Evolutionary conservation across 2,797 vertebrate genomes (phyloP).

Genomic region (Sciaenops ocellatus): DNA sequence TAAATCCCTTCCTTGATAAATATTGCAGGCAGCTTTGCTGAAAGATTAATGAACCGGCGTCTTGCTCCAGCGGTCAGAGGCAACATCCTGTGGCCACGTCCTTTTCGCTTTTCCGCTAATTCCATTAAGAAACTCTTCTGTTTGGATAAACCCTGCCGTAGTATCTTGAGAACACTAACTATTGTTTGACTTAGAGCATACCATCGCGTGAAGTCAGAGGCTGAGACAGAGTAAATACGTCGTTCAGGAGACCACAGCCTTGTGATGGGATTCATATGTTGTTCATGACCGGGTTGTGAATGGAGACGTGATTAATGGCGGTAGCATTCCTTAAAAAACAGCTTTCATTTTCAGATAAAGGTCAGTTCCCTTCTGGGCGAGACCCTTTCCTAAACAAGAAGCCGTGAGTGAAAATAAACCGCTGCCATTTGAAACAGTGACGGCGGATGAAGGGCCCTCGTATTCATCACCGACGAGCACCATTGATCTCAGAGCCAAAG

Average conservation of each 20-base stretch:
- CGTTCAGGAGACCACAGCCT: background rate
- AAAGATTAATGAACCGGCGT: constrained; percentile 72
- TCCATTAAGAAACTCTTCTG: constrained; percentile 62
- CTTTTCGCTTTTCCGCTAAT: constrained; percentile 49
- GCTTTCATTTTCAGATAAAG: constrained; percentile 51
- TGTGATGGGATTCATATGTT: constrained; percentile 35
- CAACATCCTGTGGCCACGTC: constrained; percentile 63
- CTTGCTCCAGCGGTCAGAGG: constrained; percentile 55
- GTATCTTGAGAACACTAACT: constrained; percentile 29
- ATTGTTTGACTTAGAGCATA: constrained; percentile 61
- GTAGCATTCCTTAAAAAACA: constrained; percentile 18
- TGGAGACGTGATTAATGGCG: constrained; percentile 42
- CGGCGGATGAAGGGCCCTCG: constrained; percentile 27
- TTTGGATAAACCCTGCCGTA: constrained; percentile 64
- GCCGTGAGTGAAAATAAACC: constrained; percentile 51
- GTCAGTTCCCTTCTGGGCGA: constrained; percentile 46
- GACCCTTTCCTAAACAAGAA: constrained; percentile 42
- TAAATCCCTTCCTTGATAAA: constrained; percentile 75
- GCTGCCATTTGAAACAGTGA: constrained; percentile 43
- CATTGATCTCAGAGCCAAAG: constrained; percentile 65
- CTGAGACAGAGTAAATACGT: constrained; percentile 12
- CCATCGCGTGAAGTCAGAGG: constrained; percentile 24
- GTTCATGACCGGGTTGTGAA: background rate
- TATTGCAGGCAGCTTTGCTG: constrained; percentile 69
- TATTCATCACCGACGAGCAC: constrained; percentile 39